These are phyloP conservation scores for Tapirus indicus DNA, from an alignment of 2,797 vertebrate species.

Conservation along the genomic window DNA sequence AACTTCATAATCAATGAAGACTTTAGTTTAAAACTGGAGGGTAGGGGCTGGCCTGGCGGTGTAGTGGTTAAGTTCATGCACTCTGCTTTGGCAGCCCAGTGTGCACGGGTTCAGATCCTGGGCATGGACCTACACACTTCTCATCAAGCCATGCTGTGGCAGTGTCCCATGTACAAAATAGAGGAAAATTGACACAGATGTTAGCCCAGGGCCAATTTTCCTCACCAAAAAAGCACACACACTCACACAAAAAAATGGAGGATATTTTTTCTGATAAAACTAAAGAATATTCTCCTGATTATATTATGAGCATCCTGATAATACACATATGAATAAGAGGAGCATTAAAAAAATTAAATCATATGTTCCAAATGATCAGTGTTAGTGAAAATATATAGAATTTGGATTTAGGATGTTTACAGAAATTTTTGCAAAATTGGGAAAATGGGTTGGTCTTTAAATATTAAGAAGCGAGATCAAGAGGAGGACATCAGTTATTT, in stretches of 20 bases:
- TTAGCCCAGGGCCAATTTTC: no score
- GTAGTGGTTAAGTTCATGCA: no score
- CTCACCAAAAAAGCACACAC: no score
- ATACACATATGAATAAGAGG: not conserved
- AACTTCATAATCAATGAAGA: not conserved
- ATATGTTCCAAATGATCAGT: not conserved
- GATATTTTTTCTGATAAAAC: not conserved
- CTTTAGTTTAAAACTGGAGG: not conserved
- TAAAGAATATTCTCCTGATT: not conserved
- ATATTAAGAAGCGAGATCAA: not conserved
- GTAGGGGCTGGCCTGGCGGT: no score
- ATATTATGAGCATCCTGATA: not conserved
- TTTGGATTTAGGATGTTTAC: not conserved
- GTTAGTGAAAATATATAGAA: not conserved
- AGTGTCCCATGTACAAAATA: no score
- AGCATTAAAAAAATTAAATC: not conserved
- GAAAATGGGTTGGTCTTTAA: not conserved
- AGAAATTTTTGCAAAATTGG: not conserved
- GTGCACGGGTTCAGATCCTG: no score
- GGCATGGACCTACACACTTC: no score
- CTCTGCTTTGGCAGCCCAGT: no score
- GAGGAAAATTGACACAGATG: no score
- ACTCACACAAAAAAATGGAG: not conserved
- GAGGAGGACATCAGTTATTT: not conserved
- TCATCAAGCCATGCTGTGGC: no score